A percentile compares a stretch with the other conserved stretches of the same genome.
Conservation (phyloP, 2,113 vertebrate genomes). For the Poeciliopsis turrubarensis region DNA sequence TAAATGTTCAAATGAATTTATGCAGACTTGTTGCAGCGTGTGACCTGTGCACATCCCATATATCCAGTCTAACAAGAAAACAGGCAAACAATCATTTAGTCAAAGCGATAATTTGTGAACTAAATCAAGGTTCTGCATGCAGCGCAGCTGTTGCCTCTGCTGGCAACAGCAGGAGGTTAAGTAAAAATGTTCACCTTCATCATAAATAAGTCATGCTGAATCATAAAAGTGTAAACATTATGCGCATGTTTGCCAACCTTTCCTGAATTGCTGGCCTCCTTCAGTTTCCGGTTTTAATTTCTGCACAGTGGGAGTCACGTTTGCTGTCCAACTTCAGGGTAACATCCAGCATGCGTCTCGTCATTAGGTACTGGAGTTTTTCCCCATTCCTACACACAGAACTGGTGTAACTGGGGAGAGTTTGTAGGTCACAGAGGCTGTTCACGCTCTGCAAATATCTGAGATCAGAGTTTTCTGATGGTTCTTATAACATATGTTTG, state of each 20-base stretch:
- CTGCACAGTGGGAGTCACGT: slow-evolving; percentile 28
- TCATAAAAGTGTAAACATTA: slow-evolving; percentile 20
- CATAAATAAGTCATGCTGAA: slow-evolving; percentile 29
- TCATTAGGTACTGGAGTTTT: background rate
- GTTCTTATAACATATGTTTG: background rate
- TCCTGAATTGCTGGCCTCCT: background rate
- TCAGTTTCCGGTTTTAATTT: slow-evolving; percentile 4
- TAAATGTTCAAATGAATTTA: background rate
- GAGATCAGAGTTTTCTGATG: background rate
- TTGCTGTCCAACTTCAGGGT: background rate
- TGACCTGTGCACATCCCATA: background rate
- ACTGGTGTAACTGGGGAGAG: background rate
- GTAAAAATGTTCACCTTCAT: slow-evolving; percentile 9
- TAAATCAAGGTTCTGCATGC: background rate
- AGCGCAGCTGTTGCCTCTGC: slow-evolving; percentile 2
- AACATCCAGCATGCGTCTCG: background rate
- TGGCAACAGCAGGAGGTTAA: background rate
- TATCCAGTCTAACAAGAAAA: background rate
- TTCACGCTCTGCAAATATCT: background rate
- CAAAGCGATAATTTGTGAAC: background rate
- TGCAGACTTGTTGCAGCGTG: background rate
- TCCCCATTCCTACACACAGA: background rate
- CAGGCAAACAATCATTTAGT: background rate
- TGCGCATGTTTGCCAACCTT: slow-evolving; percentile 22
- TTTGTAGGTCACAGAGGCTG: background rate